Evolutionary conservation across 2,113 vertebrate genomes (phyloP).

Genomic region (Euleptes europaea): DNA sequence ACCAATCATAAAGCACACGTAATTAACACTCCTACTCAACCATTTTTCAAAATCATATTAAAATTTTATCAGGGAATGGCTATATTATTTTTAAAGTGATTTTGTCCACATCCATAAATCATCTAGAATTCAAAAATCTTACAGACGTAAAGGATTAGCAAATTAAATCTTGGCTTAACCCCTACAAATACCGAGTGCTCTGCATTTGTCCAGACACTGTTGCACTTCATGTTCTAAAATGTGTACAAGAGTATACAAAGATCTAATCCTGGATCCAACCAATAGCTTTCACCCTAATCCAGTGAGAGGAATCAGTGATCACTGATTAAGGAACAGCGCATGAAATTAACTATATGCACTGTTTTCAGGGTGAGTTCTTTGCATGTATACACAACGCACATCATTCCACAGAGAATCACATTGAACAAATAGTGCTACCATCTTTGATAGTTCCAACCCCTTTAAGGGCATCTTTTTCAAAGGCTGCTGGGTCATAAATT

Average conservation of each 20-base stretch:
- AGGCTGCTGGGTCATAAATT: background rate
- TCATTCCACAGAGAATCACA: background rate
- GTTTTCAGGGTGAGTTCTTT: background rate
- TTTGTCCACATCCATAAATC: conserved; percentile 14
- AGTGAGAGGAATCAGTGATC: background rate
- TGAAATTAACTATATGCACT: background rate
- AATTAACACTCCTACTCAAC: conserved; percentile 14
- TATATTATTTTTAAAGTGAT: conserved; percentile 33
- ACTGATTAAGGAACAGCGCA: background rate
- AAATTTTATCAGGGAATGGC: conserved; percentile 14
- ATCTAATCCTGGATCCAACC: background rate
- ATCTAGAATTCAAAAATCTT: background rate
- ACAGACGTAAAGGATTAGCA: conserved; percentile 7
- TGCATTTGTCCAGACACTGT: background rate
- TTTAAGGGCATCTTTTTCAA: too few species aligned
- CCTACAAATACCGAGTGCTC: background rate
- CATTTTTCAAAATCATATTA: conserved; percentile 34
- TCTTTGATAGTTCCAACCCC: background rate
- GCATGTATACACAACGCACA: background rate
- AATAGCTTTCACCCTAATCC: background rate
- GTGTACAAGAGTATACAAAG: conserved; percentile 5
- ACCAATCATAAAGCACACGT: conserved; percentile 38
- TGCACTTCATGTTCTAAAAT: background rate
- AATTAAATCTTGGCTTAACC: conserved; percentile 1
- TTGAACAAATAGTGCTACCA: background rate